phyloP scores from a whole-genome alignment of 2,888 invertebrate species.

The Deilephila elpenor region DNA sequence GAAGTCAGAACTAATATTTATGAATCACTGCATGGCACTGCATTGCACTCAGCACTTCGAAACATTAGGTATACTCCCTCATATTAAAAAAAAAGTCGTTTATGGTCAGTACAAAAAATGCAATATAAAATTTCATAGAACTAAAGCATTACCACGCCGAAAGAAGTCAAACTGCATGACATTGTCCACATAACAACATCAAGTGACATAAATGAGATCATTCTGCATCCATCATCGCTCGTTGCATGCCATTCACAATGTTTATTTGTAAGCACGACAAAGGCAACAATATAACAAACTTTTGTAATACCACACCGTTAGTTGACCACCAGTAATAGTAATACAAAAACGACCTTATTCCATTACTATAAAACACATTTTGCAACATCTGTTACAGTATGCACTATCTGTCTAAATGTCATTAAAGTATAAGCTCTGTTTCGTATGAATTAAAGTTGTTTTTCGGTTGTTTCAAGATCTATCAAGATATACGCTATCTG shows the following conservation, averaged over 20 bases:
- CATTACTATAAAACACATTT: conserved; percentile 43
- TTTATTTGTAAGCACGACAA: conserved; percentile 74
- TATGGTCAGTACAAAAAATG: neutral
- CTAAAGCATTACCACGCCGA: neutral
- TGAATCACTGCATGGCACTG: too few relatives aligned
- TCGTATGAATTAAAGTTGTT: neutral
- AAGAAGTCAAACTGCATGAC: neutral
- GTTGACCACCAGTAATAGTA: conserved; percentile 52
- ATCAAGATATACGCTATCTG: too few relatives aligned
- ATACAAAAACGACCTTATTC: conserved; percentile 44
- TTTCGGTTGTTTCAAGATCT: neutral
- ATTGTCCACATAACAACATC: conserved; percentile 8
- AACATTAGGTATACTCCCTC: neutral
- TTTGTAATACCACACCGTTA: conserved; percentile 81
- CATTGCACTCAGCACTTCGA: too few relatives aligned
- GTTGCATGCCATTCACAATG: conserved; percentile 63
- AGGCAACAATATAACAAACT: conserved; percentile 79
- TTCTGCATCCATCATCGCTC: conserved; percentile 32
- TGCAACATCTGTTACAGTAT: conserved; percentile 35
- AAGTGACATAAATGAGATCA: conserved; percentile 27
- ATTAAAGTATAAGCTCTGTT: neutral
- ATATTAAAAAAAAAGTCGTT: neutral
- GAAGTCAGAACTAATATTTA: too few relatives aligned
- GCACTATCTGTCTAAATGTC: neutral
- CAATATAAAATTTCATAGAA: neutral